A percentile compares a stretch with the other conserved stretches of the same genome.
phyloP scores from a whole-genome alignment of 2,797 vertebrate species.

The Enteromius viviparus region DNA sequence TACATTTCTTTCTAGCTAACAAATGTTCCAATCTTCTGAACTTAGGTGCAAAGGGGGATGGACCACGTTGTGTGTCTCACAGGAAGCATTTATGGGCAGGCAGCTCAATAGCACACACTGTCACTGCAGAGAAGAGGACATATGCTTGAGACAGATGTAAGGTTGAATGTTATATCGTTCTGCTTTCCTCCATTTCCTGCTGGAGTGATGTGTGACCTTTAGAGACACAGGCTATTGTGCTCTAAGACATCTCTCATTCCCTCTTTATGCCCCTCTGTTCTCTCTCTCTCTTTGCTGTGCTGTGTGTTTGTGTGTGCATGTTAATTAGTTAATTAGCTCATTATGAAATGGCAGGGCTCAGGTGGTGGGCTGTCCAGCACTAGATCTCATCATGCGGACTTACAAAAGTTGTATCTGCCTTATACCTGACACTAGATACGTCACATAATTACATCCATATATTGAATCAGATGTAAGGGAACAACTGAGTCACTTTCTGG shows the following conservation, averaged over 20 bases:
- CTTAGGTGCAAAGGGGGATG: neutral
- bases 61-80: neutral
- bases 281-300: slow-evolving; percentile 44
- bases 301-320: slow-evolving; percentile 56
- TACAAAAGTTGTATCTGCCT: neutral
- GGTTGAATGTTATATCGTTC: slow-evolving; percentile 24
- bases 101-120: neutral
- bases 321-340: slow-evolving; percentile 56
- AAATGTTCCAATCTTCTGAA: neutral
- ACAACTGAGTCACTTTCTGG: neutral
- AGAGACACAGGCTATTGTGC: slow-evolving; percentile 54
- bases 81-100: neutral
- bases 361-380: slow-evolving; percentile 27
- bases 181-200: slow-evolving; percentile 37
- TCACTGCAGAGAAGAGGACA: slow-evolving; percentile 27
- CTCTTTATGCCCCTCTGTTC: slow-evolving; percentile 30
- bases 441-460: neutral
- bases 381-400: neutral
- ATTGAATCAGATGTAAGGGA: neutral
- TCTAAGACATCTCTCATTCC: slow-evolving; percentile 13
- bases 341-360: slow-evolving; percentile 48
- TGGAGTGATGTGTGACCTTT: slow-evolving; percentile 58
- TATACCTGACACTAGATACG: neutral
- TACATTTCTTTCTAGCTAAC: neutral
- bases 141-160: slow-evolving; percentile 45